These are phyloP conservation scores for Danaus melanippus DNA, from an alignment of 1,140 invertebrate species.

Conservation along the genomic window DNA sequence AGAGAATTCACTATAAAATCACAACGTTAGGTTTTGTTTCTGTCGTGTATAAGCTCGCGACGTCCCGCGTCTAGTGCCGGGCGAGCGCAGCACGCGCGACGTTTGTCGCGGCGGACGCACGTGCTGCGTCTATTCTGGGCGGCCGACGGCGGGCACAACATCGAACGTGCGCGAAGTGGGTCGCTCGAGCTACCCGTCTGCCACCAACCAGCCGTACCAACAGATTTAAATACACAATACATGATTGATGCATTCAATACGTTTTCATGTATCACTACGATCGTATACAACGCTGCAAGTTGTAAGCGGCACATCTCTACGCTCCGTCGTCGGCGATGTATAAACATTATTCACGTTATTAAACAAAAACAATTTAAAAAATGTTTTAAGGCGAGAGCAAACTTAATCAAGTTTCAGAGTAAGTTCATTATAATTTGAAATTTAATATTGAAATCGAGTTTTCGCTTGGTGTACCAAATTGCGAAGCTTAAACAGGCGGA, in stretches of 20 bases:
- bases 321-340: too few relatives aligned
- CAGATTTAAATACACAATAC: conserved; percentile 10
- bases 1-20: conserved; percentile 20
- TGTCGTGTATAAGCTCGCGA: conserved; percentile 9
- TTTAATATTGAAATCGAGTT: too few relatives aligned
- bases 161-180: conserved; percentile 62
- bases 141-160: conserved; percentile 45
- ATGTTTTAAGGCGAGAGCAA: not conserved
- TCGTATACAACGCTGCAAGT: too few relatives aligned
- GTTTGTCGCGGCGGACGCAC: conserved; percentile 56
- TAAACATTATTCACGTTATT: too few relatives aligned
- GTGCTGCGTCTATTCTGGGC: conserved; percentile 70
- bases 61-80: conserved; percentile 9
- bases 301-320: too few relatives aligned
- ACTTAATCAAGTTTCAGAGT: conserved; percentile 2
- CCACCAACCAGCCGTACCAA: conserved; percentile 15
- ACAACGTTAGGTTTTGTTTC: conserved; percentile 32
- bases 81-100: conserved; percentile 26
- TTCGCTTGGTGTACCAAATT: too few relatives aligned
- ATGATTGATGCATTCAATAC: conserved; percentile 13
- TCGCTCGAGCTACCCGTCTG: conserved; percentile 35
- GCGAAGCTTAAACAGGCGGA: too few relatives aligned
- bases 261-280: too few relatives aligned
- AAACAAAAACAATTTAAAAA: too few relatives aligned
- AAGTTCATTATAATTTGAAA: not conserved